Percentiles rank a stretch among this genome's conserved stretches.
Conservation (phyloP, 2,113 vertebrate species). For the Litocranius walleri region DNA sequence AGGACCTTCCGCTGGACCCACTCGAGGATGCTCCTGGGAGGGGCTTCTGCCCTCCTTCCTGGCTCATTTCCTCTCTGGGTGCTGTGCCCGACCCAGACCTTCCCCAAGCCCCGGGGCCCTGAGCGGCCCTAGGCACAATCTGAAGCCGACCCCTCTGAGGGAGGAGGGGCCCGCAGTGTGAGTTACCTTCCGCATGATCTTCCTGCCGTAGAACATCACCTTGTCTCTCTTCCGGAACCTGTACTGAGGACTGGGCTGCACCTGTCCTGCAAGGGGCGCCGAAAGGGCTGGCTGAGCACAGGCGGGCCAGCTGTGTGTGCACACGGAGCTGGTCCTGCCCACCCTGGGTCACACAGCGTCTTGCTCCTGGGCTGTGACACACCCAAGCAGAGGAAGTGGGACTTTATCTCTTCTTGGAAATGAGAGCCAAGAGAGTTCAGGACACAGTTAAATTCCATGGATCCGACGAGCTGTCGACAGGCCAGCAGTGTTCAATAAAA, state of each 20-base stretch:
- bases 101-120: background rate
- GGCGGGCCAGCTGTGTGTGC: accelerated
- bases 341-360: accelerated
- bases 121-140: background rate
- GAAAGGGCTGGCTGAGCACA: background rate
- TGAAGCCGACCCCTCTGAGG: background rate
- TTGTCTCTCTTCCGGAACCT: slow-evolving; percentile 95
- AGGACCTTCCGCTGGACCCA: accelerated
- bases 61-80: background rate
- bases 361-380: background rate
- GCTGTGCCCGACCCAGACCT: background rate
- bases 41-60: background rate
- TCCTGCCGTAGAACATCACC: slow-evolving; percentile 94
- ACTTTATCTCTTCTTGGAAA: background rate
- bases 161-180: accelerated
- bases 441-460: background rate
- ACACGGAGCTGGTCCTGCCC: accelerated
- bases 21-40: too few species aligned
- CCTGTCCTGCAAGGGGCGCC: slow-evolving; percentile 78
- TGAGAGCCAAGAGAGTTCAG: background rate
- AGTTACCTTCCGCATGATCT: slow-evolving; percentile 95
- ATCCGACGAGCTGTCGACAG: accelerated
- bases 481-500: background rate
- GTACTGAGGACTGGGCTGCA: slow-evolving; percentile 86
- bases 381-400: background rate